A percentile compares a stretch with the other conserved stretches of the same genome.
Evolutionary conservation across 37 sponge, comb jelly and placozoan species (phyloP).

Genomic region (Cladorhizidae sp.): DNA sequence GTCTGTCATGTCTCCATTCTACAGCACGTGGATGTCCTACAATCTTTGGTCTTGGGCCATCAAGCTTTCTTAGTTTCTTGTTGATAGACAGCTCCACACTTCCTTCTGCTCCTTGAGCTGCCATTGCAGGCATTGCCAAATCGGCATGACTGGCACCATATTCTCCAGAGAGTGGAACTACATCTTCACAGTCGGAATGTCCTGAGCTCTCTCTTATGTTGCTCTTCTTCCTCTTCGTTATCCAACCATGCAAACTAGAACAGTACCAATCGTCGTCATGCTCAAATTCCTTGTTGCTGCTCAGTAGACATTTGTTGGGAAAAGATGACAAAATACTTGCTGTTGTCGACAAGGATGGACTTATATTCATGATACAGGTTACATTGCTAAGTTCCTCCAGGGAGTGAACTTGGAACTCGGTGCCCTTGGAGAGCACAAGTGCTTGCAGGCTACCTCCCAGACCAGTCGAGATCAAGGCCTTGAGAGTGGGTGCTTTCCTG

Average conservation of each 20-base stretch:
- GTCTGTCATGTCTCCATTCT: slow-evolving; percentile 49
- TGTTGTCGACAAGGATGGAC: slow-evolving; percentile 33
- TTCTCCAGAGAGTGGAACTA: slow-evolving; percentile 19
- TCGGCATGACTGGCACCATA: slow-evolving; percentile 62
- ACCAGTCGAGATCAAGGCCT: slow-evolving; percentile 47
- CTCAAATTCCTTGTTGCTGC: neutral
- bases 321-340: slow-evolving; percentile 6
- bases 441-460: slow-evolving; percentile 73
- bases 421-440: slow-evolving; percentile 67
- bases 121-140: neutral
- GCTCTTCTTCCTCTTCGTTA: neutral
- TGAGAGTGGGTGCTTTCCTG: slow-evolving; percentile 76
- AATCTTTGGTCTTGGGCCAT: neutral
- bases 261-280: slow-evolving; percentile 25
- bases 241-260: slow-evolving; percentile 78
- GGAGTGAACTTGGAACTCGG: slow-evolving; percentile 29
- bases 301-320: slow-evolving; percentile 10
- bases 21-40: slow-evolving; percentile 6
- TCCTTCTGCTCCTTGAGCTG: neutral
- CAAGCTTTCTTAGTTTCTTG: neutral
- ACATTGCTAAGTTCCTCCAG: slow-evolving; percentile 19
- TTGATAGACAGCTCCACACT: neutral
- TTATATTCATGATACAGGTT: slow-evolving; percentile 26
- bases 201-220: neutral
- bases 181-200: neutral